A percentile compares a stretch with the other conserved stretches of the same genome.
Conservation (phyloP, 2,113 vertebrate genomes). For the Aviceda subcristata region DNA sequence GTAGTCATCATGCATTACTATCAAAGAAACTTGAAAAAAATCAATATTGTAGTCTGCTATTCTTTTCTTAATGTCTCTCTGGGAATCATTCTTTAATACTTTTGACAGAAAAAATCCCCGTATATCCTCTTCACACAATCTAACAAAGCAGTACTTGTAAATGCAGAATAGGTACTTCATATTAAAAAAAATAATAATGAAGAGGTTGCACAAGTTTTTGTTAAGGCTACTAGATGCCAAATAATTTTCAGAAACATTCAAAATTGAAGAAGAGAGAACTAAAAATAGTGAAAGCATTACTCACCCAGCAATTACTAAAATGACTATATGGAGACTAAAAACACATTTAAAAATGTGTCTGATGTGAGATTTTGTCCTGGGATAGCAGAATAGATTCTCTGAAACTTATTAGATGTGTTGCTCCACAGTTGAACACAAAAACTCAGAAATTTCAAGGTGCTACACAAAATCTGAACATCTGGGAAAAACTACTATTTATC, state of each 20-base stretch:
- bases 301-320: background rate
- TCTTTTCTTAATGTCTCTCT: background rate
- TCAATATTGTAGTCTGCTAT: background rate
- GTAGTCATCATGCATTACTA: background rate
- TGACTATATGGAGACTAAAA: background rate
- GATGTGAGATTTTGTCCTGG: background rate
- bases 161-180: background rate
- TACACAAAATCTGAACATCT: background rate
- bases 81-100: background rate
- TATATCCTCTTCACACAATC: background rate
- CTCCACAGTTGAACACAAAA: background rate
- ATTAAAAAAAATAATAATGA: background rate
- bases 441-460: background rate
- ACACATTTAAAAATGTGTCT: background rate
- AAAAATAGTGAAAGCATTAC: background rate
- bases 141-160: background rate
- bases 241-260: background rate
- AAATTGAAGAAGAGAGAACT: background rate
- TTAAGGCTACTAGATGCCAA: background rate
- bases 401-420: background rate
- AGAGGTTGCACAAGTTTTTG: background rate
- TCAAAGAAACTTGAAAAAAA: background rate
- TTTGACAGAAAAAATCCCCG: background rate
- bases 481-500: background rate
- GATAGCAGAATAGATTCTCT: background rate